Evolutionary conservation across 2,888 invertebrate genomes (phyloP).

Genomic region (Folsomia manolachei): DNA sequence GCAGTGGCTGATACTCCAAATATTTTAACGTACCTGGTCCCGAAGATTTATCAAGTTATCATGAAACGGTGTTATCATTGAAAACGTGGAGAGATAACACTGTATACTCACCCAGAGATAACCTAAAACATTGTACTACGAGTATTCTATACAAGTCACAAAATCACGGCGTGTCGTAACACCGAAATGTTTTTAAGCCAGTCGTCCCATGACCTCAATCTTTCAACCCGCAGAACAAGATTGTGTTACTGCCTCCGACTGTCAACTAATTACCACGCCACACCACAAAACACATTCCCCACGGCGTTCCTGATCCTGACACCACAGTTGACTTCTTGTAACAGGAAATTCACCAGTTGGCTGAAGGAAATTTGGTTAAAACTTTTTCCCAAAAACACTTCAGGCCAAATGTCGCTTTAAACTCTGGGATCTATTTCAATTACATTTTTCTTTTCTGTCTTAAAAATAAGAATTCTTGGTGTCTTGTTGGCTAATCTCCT

Average conservation of each 20-base stretch:
- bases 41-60: too few relatives aligned
- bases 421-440: neutral
- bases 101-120: neutral
- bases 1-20: too few relatives aligned
- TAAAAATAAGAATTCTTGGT: too few relatives aligned
- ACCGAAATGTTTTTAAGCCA: neutral
- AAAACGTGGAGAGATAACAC: neutral
- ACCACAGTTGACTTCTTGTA: too few relatives aligned
- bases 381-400: neutral
- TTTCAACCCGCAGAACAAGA: neutral
- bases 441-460: too few relatives aligned
- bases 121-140: too few relatives aligned
- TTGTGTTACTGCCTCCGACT: neutral
- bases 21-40: too few relatives aligned
- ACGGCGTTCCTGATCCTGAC: too few relatives aligned
- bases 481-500: too few relatives aligned
- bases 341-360: too few relatives aligned
- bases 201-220: neutral
- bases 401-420: neutral
- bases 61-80: neutral
- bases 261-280: neutral
- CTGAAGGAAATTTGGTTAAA: neutral
- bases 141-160: neutral
- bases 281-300: too few relatives aligned
- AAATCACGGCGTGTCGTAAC: neutral